These are phyloP conservation scores for Deilephila porcellus DNA, from an alignment of 2,888 invertebrate species.

Conservation along the genomic window DNA sequence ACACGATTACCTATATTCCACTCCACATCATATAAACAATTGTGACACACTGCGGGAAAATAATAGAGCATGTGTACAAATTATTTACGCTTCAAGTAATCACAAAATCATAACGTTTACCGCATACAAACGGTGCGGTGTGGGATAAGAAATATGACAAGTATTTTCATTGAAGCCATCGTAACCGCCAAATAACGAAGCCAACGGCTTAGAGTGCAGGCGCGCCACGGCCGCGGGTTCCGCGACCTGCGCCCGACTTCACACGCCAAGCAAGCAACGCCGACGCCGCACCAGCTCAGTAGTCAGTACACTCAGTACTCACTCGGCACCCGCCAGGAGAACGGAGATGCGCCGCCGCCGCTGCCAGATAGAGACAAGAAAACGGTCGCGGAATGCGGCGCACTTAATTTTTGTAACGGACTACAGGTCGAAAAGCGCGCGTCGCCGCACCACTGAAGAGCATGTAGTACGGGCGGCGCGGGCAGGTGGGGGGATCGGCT, in stretches of 20 bases:
- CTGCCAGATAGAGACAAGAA: conserved; percentile 66
- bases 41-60: background rate
- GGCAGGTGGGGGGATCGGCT: conserved; percentile 66
- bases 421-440: conserved; percentile 81
- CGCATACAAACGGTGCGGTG: background rate
- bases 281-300: background rate
- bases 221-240: background rate
- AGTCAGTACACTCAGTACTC: no score
- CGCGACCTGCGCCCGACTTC: conserved; percentile 10
- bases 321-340: conserved; percentile 32
- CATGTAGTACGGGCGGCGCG: conserved; percentile 71
- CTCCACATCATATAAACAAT: background rate
- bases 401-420: conserved; percentile 84
- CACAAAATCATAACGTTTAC: background rate
- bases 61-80: conserved; percentile 3
- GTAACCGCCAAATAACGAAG: background rate
- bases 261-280: conserved; percentile 1
- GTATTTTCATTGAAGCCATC: conserved; percentile 1
- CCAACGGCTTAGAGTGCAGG: background rate
- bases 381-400: conserved; percentile 79
- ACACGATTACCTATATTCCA: conserved; percentile 25
- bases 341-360: conserved; percentile 43
- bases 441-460: conserved; percentile 65
- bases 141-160: background rate
- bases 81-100: background rate